Evolutionary conservation across 2,797 vertebrate species (phyloP), one percentile per base, ranked within the genome.

Genomic region (Chromobotia macracanthus): DNA sequence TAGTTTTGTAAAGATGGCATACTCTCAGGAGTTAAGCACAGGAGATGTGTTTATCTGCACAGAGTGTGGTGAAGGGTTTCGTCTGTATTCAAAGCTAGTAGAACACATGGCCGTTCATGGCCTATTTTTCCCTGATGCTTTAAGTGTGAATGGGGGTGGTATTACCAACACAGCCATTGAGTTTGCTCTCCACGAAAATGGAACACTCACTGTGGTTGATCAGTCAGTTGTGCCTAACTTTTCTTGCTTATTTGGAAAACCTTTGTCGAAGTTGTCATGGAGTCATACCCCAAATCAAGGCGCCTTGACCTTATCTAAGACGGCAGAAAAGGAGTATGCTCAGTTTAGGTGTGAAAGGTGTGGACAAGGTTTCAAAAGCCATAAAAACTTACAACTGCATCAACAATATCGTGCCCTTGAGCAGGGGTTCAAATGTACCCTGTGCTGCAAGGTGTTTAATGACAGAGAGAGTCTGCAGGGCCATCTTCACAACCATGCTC

Each of bases 1-100:
- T 65, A 10, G 74, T 86, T 88, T 83, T 46, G 80, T 82, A 56
- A 72, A 78, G 19, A 93, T 94, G 92, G 92, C 84, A 3, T 88
- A 89, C 73, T 89, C 89, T 81, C 41, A 82, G 72, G 88, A 87
- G 28, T 76, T 83, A 58, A 74, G 65, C 67, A 92, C 83, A 76
- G 90, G 88, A 63, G 90, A 89, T 83, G 89, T 91, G 50, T 96
- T 94, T 46, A 94, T 94, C 84, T 96, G 95, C 80, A 95, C 94
- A 0, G 94, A 95, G 82, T 95, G 95, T 84, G 92, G 93, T 18
- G 93, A 94, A 86, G 95, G 95, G 70, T 95, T 95, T 31, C 90
- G 87, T 69, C 95, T 31, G 78, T 95, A 94, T 72, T 75, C 89
- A 3, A 90, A 87, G 84, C 85, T 95, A 61, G 84, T 94, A 65